These are phyloP conservation scores for Fregetta grallaria DNA, from an alignment of 2,113 vertebrate genomes.

Conservation along the genomic window DNA sequence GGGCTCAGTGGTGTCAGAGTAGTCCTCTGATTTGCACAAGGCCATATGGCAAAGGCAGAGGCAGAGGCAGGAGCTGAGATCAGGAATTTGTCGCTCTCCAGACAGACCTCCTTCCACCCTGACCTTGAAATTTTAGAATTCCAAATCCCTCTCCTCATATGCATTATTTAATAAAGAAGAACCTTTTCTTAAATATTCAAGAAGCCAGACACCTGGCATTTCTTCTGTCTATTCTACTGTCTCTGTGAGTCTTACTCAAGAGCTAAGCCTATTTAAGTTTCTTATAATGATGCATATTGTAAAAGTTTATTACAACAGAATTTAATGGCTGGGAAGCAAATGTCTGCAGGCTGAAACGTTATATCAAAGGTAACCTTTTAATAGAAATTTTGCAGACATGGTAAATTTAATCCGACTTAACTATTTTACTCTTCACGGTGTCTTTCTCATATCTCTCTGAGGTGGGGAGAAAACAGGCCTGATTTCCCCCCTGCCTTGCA, in stretches of 20 bases:
- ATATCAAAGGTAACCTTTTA: conserved; percentile 57
- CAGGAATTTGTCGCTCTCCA: background rate
- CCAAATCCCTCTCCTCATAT: conserved; percentile 24
- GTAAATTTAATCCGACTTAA: conserved; percentile 44
- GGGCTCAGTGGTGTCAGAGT: background rate
- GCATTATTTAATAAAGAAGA: conserved; percentile 55
- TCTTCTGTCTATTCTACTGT: background rate
- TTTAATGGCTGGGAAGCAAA: conserved; percentile 46
- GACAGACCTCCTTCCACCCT: background rate
- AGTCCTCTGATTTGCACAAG: background rate
- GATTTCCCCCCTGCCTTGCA: background rate
- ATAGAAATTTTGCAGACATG: conserved; percentile 43
- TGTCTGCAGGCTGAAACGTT: conserved; percentile 39
- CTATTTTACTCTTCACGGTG: conserved; percentile 32
- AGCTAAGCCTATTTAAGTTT: conserved; percentile 60
- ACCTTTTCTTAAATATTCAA: conserved; percentile 22
- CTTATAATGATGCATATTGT: conserved; percentile 47
- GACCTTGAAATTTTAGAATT: conserved; percentile 58
- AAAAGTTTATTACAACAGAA: conserved; percentile 63
- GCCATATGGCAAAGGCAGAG: background rate
- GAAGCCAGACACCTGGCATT: conserved; percentile 19
- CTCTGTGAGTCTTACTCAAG: conserved; percentile 2
- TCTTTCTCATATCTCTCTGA: background rate
- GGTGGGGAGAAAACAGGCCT: background rate
- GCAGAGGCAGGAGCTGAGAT: background rate